Evolutionary conservation across 2,113 vertebrate species (phyloP), one percentile per base, ranked within the genome.

Genomic region (Toxotes jaculatrix): DNA sequence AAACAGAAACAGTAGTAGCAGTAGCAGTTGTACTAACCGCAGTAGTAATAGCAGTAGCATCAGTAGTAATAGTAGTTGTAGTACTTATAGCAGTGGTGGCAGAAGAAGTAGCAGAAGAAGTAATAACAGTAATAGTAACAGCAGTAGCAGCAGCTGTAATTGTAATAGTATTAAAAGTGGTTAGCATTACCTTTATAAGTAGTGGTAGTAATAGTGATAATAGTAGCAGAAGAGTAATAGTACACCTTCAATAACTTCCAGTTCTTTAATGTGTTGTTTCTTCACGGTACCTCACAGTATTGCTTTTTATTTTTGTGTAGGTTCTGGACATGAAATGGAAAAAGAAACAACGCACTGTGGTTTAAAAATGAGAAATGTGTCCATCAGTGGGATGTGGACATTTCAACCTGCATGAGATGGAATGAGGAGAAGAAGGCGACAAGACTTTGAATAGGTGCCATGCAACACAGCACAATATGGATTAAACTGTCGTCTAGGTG

Each of bases 401-500:
- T 76, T 84, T 84, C 60, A 59, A 19, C 53, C 78, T 71, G 79
- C 36, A 23, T 74, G 86, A 73, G 68, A 69, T 69, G 3, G 38
- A 47, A 67, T 16, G 63, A 79, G 80, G 56, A 61, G 76, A 69
- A 57, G 63, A 76, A 69, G 43, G 59, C 67, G 40, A 77, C 13
- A 38, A 4, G 66, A 76, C 45, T 69, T 87, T 79, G 60, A 84
- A 78, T 79, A 62, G 79, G 73, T 62, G 16, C 57, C 56, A 56
- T 49, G 57, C 12, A 19, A 77, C 23, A 40, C 45, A 63, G 21
- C 27, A 60, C 36, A 53, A 19, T 60, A 47, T 66, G 57, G 42
- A 79, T 87, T 80, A 79, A 88, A 84, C 74, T 27, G 47, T 61
- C 32, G 49, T 45, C 53, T 45, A 13, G 63, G 56, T 61, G 69